phyloP scores from a whole-genome alignment of 1,140 invertebrate genomes.

The Psilanteris sp. region DNA sequence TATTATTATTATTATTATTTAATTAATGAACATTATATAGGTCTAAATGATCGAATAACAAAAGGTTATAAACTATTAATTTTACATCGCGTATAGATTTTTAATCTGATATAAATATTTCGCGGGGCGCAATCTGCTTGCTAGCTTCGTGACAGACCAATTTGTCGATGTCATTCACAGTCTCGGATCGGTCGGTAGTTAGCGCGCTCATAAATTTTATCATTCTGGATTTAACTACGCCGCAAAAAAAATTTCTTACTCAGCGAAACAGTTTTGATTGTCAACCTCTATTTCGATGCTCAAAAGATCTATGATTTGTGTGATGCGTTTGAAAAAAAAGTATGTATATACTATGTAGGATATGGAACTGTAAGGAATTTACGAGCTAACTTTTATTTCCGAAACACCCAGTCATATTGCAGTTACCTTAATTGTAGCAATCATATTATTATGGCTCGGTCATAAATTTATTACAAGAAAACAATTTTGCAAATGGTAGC shows the following conservation, averaged over 20 bases:
- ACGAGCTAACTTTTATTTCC: slow-evolving; percentile 30
- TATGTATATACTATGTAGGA: slow-evolving; percentile 17
- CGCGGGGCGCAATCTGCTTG: slow-evolving; percentile 23
- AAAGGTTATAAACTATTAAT: slow-evolving; percentile 14
- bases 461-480: slow-evolving; percentile 27
- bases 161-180: slow-evolving; percentile 69
- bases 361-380: slow-evolving; percentile 19
- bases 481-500: slow-evolving; percentile 25
- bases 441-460: slow-evolving; percentile 28
- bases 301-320: slow-evolving; percentile 53
- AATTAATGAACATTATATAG: too few species aligned
- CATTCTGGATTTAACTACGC: slow-evolving; percentile 44
- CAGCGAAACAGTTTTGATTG: slow-evolving; percentile 56
- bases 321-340: slow-evolving; percentile 33
- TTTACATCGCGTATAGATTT: slow-evolving; percentile 21
- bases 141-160: slow-evolving; percentile 66
- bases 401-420: slow-evolving; percentile 13
- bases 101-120: slow-evolving; percentile 36
- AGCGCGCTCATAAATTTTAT: slow-evolving; percentile 56
- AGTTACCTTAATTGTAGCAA: slow-evolving; percentile 34
- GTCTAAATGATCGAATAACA: too few species aligned
- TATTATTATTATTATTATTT: too few species aligned
- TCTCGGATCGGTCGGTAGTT: slow-evolving; percentile 61
- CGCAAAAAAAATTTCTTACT: slow-evolving; percentile 52
- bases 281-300: slow-evolving; percentile 36